Conservation (phyloP, 1,140 invertebrate genomes). For the Phymastichus coffea region DNA sequence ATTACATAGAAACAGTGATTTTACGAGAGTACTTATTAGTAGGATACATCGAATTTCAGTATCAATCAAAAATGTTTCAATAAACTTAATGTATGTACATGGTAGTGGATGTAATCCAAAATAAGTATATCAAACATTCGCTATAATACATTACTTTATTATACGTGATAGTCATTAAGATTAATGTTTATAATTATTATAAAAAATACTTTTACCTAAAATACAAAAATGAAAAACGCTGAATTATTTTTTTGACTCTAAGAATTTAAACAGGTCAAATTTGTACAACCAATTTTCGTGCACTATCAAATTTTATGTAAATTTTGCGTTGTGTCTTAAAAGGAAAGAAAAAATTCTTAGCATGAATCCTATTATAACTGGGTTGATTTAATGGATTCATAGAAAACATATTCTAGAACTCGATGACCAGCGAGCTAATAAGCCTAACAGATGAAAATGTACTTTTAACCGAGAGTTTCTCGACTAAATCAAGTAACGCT, state of each 20-base stretch:
- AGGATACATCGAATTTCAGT: too few relatives aligned
- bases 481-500: not conserved
- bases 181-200: constrained; percentile 25
- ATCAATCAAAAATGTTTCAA: too few relatives aligned
- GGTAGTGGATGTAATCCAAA: constrained; percentile 12
- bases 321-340: not conserved
- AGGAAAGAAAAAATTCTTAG: not conserved
- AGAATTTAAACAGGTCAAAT: constrained; percentile 9
- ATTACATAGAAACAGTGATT: too few relatives aligned
- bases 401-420: too few relatives aligned
- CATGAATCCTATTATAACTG: not conserved
- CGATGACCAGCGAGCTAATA: constrained; percentile 20
- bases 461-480: not conserved
- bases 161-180: constrained; percentile 20
- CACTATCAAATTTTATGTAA: not conserved
- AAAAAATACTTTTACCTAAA: constrained; percentile 30
- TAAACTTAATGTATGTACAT: too few relatives aligned
- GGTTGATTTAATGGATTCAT: constrained; percentile 2
- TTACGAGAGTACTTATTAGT: too few relatives aligned
- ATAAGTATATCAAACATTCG: constrained; percentile 40
- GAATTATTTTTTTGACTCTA: constrained; percentile 2
- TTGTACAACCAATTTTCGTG: not conserved
- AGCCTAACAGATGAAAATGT: constrained; percentile 4
- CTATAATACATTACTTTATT: constrained; percentile 34
- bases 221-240: constrained; percentile 31